Evolutionary conservation across 2,888 invertebrate species (phyloP).

Genomic region (Podabrus alpinus): DNA sequence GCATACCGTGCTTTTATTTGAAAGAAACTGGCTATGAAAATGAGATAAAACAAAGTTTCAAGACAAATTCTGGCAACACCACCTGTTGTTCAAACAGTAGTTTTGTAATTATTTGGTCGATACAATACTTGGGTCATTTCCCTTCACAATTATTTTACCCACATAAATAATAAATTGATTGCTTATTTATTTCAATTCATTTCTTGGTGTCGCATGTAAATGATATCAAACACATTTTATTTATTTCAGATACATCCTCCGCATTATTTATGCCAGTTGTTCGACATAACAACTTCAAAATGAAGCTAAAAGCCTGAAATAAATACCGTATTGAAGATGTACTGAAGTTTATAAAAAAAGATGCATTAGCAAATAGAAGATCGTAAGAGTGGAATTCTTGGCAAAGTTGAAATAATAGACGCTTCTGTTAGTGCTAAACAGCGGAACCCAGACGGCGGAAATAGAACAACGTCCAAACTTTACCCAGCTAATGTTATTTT

Average conservation of each 20-base stretch:
- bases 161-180: no score
- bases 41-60: no score
- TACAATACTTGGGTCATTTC: no score
- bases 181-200: not conserved
- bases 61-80: no score
- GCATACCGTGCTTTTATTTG: no score
- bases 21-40: no score
- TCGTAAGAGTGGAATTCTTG: slow-evolving; percentile 22
- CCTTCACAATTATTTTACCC: no score
- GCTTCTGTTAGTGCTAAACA: slow-evolving; percentile 21
- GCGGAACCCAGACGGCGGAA: slow-evolving; percentile 31
- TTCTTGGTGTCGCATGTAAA: not conserved
- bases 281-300: not conserved
- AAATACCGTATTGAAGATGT: not conserved
- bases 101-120: no score
- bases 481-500: slow-evolving; percentile 25
- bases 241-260: not conserved
- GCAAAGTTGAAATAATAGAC: slow-evolving; percentile 21
- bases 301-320: not conserved
- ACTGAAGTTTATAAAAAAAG: not conserved
- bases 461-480: slow-evolving; percentile 25
- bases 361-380: not conserved
- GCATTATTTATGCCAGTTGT: not conserved
- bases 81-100: no score
- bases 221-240: not conserved